Evolutionary conservation across 2,797 vertebrate genomes (phyloP).

Genomic region (Chloroceryle inda): DNA sequence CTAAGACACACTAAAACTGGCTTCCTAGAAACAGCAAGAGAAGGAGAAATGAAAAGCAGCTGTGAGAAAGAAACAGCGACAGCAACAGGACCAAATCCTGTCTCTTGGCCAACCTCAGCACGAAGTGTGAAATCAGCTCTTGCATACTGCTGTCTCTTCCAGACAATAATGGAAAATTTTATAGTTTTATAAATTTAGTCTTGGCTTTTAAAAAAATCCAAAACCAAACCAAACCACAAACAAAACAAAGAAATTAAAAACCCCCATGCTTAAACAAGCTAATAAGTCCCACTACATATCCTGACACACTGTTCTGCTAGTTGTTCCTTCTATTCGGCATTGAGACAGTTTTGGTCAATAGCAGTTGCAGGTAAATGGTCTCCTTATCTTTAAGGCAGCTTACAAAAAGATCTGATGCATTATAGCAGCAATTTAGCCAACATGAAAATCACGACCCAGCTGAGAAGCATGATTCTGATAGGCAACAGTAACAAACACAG

Average conservation of each 20-base stretch:
- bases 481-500: not conserved
- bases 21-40: not conserved
- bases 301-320: not conserved
- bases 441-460: not conserved
- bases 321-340: not conserved
- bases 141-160: not conserved
- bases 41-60: conserved; percentile 22
- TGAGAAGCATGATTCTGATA: not conserved
- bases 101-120: not conserved
- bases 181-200: not conserved
- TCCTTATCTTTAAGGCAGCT: not conserved
- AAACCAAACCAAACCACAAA: too few relatives aligned
- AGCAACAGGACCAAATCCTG: not conserved
- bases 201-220: not conserved
- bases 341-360: not conserved
- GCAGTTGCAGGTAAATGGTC: not conserved
- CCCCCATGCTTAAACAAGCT: not conserved
- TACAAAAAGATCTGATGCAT: not conserved
- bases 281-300: not conserved
- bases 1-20: not conserved
- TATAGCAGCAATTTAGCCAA: not conserved
- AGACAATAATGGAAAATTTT: not conserved
- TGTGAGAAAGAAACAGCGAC: not conserved
- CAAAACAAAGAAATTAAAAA: not conserved
- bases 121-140: conserved; percentile 1